Evolutionary conservation across 2,888 invertebrate species (phyloP).

Genomic region (Eupithecia vulgata): DNA sequence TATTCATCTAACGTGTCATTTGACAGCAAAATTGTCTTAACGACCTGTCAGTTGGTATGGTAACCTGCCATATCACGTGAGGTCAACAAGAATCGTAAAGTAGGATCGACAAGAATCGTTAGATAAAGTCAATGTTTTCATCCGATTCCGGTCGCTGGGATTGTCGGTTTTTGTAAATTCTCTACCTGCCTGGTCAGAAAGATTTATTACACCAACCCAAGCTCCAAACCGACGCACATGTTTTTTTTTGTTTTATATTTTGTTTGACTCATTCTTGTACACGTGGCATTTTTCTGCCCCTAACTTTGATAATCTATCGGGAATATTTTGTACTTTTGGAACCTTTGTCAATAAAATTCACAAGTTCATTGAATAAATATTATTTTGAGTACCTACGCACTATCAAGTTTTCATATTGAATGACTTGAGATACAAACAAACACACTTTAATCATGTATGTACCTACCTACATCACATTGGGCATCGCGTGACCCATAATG

Average conservation of each 20-base stretch:
- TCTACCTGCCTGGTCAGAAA: not conserved
- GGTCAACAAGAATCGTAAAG: not conserved
- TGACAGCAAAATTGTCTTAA: no score
- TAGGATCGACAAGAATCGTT: not conserved
- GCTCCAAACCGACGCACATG: not conserved
- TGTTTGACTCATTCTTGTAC: not conserved
- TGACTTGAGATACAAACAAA: not conserved
- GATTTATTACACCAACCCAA: not conserved
- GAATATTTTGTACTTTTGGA: not conserved
- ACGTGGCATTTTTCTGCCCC: conserved; percentile 5
- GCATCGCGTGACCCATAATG: conserved; percentile 2
- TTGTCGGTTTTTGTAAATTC: not conserved
- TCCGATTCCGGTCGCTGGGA: not conserved
- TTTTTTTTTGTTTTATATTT: not conserved
- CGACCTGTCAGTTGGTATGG: no score
- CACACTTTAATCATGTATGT: not conserved
- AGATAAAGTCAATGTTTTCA: not conserved
- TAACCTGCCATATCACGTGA: no score
- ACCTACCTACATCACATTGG: not conserved
- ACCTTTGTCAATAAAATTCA: not conserved
- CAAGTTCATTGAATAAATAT: not conserved
- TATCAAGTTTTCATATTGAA: not conserved
- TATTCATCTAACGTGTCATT: no score
- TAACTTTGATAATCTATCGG: not conserved
- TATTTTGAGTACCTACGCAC: not conserved